A percentile compares a stretch with the other conserved stretches of the same genome.
phyloP scores from a whole-genome alignment of 1,140 invertebrate species.

The Steinernema feltiae region DNA sequence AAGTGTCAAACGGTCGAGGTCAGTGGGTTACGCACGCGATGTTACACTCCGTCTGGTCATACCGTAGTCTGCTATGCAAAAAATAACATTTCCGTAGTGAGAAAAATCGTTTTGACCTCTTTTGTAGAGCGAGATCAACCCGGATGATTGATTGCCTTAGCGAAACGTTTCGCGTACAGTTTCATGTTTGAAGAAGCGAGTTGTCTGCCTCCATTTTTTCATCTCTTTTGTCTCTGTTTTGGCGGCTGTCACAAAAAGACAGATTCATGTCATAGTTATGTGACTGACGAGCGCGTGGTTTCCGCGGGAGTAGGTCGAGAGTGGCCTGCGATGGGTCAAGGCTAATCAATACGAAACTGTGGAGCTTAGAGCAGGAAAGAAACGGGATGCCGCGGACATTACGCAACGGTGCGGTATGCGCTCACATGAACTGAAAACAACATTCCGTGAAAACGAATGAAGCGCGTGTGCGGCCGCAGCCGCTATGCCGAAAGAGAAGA shows the following conservation, averaged over 20 bases:
- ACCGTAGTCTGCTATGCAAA: too few species aligned
- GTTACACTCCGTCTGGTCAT: too few species aligned
- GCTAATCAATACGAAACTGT: background rate
- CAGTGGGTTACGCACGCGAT: background rate
- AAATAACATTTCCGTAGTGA: too few species aligned
- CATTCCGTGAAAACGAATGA: background rate
- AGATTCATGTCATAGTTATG: constrained; percentile 3
- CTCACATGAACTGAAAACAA: background rate
- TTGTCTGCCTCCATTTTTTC: background rate
- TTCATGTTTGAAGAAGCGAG: background rate
- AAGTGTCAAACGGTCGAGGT: background rate
- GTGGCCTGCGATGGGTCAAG: background rate
- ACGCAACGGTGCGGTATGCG: background rate
- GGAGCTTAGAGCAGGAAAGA: background rate
- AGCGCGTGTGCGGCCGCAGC: too few species aligned
- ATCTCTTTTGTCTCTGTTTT: background rate
- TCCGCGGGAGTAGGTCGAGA: constrained; percentile 1
- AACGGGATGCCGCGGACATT: background rate
- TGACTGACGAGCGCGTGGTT: background rate
- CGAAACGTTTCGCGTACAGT: too few species aligned
- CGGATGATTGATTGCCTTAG: too few species aligned
- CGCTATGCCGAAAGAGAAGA: too few species aligned
- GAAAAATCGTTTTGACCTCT: too few species aligned
- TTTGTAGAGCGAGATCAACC: too few species aligned
- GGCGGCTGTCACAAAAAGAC: background rate